A percentile compares a stretch with the other conserved stretches of the same genome.
Conservation (phyloP, 2,113 vertebrate genomes). For the human (Homo sapiens) region DNA sequence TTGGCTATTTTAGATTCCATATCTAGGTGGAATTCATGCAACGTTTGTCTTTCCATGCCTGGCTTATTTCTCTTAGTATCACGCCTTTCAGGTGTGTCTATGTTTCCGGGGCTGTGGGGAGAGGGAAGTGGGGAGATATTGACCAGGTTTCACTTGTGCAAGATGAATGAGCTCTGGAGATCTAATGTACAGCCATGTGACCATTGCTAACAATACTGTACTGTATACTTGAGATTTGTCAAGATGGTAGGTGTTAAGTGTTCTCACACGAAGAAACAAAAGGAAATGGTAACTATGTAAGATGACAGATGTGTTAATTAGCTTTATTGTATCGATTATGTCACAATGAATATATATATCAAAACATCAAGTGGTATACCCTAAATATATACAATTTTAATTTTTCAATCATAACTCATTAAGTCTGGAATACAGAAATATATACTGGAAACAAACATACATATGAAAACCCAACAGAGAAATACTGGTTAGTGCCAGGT, state of each 20-base stretch:
- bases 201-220: not conserved
- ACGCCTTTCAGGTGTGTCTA: not conserved
- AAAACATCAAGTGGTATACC: not conserved
- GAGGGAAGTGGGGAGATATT: no score
- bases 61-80: not conserved
- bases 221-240: not conserved
- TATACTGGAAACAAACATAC: not conserved
- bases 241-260: not conserved
- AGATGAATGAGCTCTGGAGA: not conserved
- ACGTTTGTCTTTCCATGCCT: not conserved
- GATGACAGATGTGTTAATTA: no score
- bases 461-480: not conserved
- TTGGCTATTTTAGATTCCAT: not conserved
- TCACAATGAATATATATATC: not conserved
- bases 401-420: not conserved
- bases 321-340: no score
- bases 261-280: not conserved
- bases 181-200: not conserved
- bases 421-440: not conserved
- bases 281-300: not conserved
- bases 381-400: not conserved
- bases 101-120: not conserved
- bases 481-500: not conserved
- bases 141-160: not conserved
- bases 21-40: rapidly evolving